Evolutionary conservation across 1,140 invertebrate species (phyloP).

Genomic region (Dysdera silvatica): DNA sequence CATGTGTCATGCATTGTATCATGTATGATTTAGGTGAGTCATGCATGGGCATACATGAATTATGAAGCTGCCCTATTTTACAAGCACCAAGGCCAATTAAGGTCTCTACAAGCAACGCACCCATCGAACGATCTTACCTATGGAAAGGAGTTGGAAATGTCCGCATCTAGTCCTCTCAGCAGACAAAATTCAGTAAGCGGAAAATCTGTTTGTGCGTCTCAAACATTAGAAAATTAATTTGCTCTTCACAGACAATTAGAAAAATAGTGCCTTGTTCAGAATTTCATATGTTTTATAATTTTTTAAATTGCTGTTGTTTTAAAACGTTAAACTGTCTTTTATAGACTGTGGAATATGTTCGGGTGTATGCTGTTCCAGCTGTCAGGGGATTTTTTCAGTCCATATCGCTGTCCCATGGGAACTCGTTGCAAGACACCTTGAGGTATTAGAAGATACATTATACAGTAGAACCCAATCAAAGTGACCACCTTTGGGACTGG

Average conservation of each 20-base stretch:
- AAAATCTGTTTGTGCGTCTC: too few relatives aligned
- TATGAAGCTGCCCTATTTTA: slow-evolving; percentile 92
- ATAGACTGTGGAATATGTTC: slow-evolving; percentile 48
- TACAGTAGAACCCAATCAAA: background rate
- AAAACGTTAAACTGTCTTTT: too few relatives aligned
- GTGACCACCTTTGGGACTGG: too few relatives aligned
- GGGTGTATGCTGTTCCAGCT: slow-evolving; percentile 80
- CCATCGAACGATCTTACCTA: background rate
- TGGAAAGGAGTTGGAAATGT: too few relatives aligned
- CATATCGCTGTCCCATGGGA: slow-evolving; percentile 80
- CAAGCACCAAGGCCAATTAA: slow-evolving; percentile 52
- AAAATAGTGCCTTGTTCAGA: too few relatives aligned
- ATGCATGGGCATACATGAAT: slow-evolving; percentile 95
- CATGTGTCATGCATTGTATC: slow-evolving; percentile 57
- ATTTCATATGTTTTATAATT: too few relatives aligned
- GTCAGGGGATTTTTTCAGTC: slow-evolving; percentile 94
- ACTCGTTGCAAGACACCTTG: slow-evolving; percentile 94
- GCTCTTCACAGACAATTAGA: too few relatives aligned
- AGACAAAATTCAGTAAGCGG: too few relatives aligned
- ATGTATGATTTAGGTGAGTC: slow-evolving; percentile 73
- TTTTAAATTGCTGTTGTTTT: too few relatives aligned
- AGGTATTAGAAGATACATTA: slow-evolving; percentile 3
- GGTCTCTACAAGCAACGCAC: background rate
- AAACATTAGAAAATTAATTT: too few relatives aligned
- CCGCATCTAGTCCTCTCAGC: too few relatives aligned